These are phyloP conservation scores for Platycheirus albimanus DNA, from an alignment of 2,888 invertebrate genomes.

Conservation along the genomic window DNA sequence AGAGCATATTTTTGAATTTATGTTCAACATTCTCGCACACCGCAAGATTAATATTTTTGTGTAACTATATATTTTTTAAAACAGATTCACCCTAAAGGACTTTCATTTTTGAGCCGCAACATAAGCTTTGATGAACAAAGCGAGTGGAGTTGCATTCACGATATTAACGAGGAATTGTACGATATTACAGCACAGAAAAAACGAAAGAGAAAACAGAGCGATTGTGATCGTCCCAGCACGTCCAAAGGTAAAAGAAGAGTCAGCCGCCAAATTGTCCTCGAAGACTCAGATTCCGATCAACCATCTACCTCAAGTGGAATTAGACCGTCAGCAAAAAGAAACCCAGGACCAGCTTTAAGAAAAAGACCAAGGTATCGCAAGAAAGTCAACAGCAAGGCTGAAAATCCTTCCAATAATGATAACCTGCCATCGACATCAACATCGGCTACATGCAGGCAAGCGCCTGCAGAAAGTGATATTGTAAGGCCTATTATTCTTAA, in stretches of 20 bases:
- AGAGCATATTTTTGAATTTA: too few relatives aligned
- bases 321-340: slow-evolving; percentile 1
- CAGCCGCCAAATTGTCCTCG: slow-evolving; percentile 38
- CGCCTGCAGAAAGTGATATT: neutral
- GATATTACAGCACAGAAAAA: slow-evolving; percentile 78
- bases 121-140: slow-evolving; percentile 92
- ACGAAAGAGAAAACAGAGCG: slow-evolving; percentile 75
- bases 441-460: neutral
- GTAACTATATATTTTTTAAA: neutral
- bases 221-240: slow-evolving; percentile 68
- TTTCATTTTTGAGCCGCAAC: slow-evolving; percentile 94
- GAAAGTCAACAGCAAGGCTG: slow-evolving; percentile 22
- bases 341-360: neutral
- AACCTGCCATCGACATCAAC: neutral
- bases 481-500: slow-evolving; percentile 1
- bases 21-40: too few relatives aligned
- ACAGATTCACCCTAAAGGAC: slow-evolving; percentile 84
- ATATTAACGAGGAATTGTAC: slow-evolving; percentile 88
- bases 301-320: slow-evolving; percentile 64
- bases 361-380: neutral
- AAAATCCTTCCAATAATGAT: neutral
- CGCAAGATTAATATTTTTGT: neutral
- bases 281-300: slow-evolving; percentile 55
- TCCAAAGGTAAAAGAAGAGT: slow-evolving; percentile 26
- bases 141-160: slow-evolving; percentile 98